Evolutionary conservation across 2,797 vertebrate species (phyloP).

Genomic region (Somateria mollissima): DNA sequence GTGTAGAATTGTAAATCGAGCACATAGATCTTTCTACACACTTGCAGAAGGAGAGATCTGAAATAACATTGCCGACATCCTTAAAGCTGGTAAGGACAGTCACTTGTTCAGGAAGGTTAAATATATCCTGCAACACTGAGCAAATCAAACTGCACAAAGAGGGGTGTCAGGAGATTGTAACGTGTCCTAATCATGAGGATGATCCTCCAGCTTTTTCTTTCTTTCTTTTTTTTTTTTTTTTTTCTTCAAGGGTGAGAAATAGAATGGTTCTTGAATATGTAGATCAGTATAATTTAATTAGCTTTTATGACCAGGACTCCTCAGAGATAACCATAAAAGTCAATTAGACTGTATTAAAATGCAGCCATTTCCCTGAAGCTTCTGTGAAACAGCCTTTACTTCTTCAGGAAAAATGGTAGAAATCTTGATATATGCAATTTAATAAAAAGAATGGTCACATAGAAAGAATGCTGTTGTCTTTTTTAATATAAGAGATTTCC

Average conservation of each 20-base stretch:
- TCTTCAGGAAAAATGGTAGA: conserved; percentile 37
- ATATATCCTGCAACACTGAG: background rate
- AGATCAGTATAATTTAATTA: conserved; percentile 81
- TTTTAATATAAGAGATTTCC: background rate
- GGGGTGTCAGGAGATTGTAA: background rate
- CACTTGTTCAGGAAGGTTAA: conserved; percentile 10
- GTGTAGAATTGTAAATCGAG: background rate
- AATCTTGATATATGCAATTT: conserved; percentile 11
- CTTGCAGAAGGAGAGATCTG: conserved; percentile 39
- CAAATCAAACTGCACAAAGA: conserved; percentile 3
- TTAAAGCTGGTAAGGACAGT: background rate
- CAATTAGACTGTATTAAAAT: conserved; percentile 77
- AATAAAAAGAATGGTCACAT: background rate
- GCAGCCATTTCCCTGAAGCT: conserved; percentile 64
- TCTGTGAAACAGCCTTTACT: conserved; percentile 48
- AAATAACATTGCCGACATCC: background rate
- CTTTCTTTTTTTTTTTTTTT: background rate
- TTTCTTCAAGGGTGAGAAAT: conserved; percentile 45
- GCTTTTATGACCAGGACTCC: conserved; percentile 75
- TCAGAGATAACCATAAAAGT: conserved; percentile 73
- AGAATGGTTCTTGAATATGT: conserved; percentile 71
- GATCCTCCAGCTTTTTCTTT: background rate
- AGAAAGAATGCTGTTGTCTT: background rate
- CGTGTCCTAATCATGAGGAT: background rate
- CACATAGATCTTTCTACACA: background rate